A percentile compares a stretch with the other conserved stretches of the same genome.
Conservation (phyloP, 1,140 invertebrate genomes). For the Bombus picipes region DNA sequence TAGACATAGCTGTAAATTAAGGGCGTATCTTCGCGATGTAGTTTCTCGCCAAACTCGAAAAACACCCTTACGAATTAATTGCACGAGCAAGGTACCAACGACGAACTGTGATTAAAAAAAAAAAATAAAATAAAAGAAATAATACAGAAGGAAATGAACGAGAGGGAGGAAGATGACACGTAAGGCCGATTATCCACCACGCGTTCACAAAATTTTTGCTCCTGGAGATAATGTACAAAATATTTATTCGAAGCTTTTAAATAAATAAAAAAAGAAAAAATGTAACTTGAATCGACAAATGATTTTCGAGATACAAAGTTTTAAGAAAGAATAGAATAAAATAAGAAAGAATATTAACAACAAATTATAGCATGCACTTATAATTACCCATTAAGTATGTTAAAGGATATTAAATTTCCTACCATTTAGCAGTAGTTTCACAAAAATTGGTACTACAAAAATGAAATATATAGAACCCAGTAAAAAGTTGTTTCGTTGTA, state of each 20-base stretch:
- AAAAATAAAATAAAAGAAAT: not conserved
- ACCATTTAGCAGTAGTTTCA: too few relatives aligned
- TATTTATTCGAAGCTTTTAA: not conserved
- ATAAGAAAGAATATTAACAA: too few relatives aligned
- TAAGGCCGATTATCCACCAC: not conserved
- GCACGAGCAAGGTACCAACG: not conserved
- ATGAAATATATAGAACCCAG: too few relatives aligned
- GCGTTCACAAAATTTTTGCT: not conserved
- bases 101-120: not conserved
- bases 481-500: too few relatives aligned
- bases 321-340: not conserved
- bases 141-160: not conserved
- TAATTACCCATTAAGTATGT: too few relatives aligned
- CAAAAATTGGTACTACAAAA: too few relatives aligned
- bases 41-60: not conserved
- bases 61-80: constrained; percentile 13
- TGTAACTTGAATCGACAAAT: not conserved
- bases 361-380: too few relatives aligned
- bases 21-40: not conserved
- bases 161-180: not conserved
- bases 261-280: not conserved
- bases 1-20: constrained; percentile 9
- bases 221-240: not conserved
- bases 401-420: too few relatives aligned
- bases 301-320: not conserved